Evolutionary conservation across 37 sponge, comb jelly and placozoan genomes (phyloP), one percentile per base, ranked within the genome.

Genomic region (Geodia barretti): DNA sequence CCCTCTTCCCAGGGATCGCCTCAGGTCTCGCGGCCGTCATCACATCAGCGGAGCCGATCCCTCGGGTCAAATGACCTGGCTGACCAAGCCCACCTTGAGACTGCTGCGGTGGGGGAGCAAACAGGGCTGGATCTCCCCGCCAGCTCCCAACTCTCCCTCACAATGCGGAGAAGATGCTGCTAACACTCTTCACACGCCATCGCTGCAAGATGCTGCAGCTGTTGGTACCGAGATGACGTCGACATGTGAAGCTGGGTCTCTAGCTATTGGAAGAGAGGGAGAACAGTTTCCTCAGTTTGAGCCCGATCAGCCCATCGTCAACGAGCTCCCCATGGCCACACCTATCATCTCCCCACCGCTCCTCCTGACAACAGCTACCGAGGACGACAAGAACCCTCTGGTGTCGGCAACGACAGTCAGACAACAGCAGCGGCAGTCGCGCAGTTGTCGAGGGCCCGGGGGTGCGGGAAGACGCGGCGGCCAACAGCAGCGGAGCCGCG

Each of bases 321-420:
- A 83, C 63, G 83, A 83, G 11, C 67, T 83, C 3, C 74, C 83
- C 29, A 26, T 29, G 65, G 65, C 65, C 65, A 26, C 65, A 29
- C 29, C 65, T 19, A 7, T 19, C 65, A 64, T 23, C 65, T 7
- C 7, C 25, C 65, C 30, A 64, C n/a, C 24, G 5, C 65, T n/a
- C n/a, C n/a, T 29, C n/a, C 8, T 35, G 5, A 65, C 28, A 24
- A 24, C 67, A 26, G 70, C 70, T 7, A 20, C 4, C 9, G 30
- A 70, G 8, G 7, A 17, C 3, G 8, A 35, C 36, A 70, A 9
- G 30, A 9, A 30, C 75, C n/a, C 42, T 37, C 3, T 5, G 4
- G 30, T 32, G 62, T 40, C 7, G 17, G 5, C 65, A 14, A 29
- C 65, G n/a, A 64, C 29, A 23, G n/a, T n/a, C 11, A 5, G 65